Conservation (phyloP, 2,888 invertebrate genomes). For the Exephanes ischioxanthus region DNA sequence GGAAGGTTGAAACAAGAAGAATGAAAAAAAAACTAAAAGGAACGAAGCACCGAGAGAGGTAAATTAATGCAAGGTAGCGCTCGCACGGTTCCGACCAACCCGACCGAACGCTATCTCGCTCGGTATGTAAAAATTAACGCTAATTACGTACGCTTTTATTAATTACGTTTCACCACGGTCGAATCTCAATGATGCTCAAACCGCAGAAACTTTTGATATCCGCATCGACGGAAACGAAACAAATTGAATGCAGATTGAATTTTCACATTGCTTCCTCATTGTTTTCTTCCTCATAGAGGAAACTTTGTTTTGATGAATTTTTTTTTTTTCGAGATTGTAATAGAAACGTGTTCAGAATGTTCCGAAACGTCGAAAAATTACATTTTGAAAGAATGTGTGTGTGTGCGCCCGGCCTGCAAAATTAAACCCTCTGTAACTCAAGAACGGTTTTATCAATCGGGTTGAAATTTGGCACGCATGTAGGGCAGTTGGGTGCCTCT, state of each 20-base stretch:
- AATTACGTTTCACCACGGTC: slow-evolving; percentile 58
- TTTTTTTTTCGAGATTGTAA: too few species aligned
- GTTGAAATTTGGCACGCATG: too few species aligned
- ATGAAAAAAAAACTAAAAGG: slow-evolving; percentile 4
- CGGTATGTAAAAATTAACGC: slow-evolving; percentile 18
- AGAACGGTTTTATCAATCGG: too few species aligned
- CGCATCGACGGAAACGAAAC: slow-evolving; percentile 25
- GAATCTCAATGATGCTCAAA: slow-evolving; percentile 56
- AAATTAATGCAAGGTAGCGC: slow-evolving; percentile 36
- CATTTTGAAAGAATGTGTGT: too few species aligned
- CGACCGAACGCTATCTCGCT: background rate
- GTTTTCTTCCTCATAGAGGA: too few species aligned
- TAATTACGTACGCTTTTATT: slow-evolving; percentile 44
- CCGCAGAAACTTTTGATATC: slow-evolving; percentile 49
- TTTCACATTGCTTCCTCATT: too few species aligned
- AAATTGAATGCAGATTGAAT: background rate
- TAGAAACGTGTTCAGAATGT: too few species aligned
- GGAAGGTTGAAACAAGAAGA: slow-evolving; percentile 14
- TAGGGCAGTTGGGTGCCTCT: too few species aligned
- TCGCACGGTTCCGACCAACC: slow-evolving; percentile 8
- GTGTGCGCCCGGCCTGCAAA: too few species aligned
- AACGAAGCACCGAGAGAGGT: slow-evolving; percentile 15
- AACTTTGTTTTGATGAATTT: too few species aligned
- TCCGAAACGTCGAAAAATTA: too few species aligned
- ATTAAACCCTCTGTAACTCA: too few species aligned